Evolutionary conservation across 1,140 invertebrate genomes (phyloP).

Genomic region (Pseudomyrmex cubaensis): DNA sequence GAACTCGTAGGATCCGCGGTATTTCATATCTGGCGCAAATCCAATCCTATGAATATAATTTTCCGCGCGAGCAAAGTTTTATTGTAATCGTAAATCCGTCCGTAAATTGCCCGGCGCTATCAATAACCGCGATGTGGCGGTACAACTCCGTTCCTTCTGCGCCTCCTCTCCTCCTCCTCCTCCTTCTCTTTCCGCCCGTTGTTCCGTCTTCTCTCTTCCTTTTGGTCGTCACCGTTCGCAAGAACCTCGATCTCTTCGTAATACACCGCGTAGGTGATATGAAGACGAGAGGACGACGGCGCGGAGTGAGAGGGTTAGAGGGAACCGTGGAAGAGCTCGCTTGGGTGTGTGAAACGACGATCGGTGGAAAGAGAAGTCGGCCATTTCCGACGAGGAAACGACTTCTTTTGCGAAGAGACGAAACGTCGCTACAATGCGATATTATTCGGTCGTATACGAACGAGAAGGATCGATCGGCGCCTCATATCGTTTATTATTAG

Average conservation of each 20-base stretch:
- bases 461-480: slow-evolving; percentile 31
- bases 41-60: slow-evolving; percentile 85
- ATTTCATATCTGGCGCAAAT: slow-evolving; percentile 85
- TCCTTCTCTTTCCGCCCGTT: neutral
- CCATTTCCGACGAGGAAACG: neutral
- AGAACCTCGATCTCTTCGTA: slow-evolving; percentile 27
- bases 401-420: neutral
- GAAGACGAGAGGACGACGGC: slow-evolving; percentile 14
- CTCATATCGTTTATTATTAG: slow-evolving; percentile 33
- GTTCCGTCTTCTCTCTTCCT: neutral
- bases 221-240: slow-evolving; percentile 9
- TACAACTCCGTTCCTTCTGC: slow-evolving; percentile 34
- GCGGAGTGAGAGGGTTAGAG: neutral
- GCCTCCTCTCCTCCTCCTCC: neutral
- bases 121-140: slow-evolving; percentile 77
- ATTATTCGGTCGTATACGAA: slow-evolving; percentile 14
- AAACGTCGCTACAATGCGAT: neutral
- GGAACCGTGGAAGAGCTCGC: neutral
- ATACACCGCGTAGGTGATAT: slow-evolving; percentile 16
- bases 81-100: slow-evolving; percentile 85
- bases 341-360: slow-evolving; percentile 14
- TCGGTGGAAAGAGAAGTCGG: slow-evolving; percentile 4
- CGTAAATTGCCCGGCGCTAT: slow-evolving; percentile 82
- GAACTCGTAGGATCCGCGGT: slow-evolving; percentile 69
- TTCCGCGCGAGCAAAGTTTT: slow-evolving; percentile 83